Base-by-base conservation (phyloP, 1,140 invertebrate species). In the Idris sp. region DNA sequence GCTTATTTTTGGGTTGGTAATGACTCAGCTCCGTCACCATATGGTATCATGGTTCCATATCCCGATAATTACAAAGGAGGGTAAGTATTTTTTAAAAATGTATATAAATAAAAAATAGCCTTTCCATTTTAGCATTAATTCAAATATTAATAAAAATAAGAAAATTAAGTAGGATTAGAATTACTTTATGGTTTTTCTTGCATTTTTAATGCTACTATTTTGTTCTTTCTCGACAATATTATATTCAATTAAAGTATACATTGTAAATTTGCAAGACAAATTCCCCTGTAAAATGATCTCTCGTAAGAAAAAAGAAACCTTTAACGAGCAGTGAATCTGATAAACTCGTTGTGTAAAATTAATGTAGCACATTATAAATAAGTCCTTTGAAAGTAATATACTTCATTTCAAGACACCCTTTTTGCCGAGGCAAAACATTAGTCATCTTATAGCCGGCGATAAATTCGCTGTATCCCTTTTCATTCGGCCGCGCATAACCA, bases 1-100 rank as follows among this genome's bases (percentile, higher is more conserved):
- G 93, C 94, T 2, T 96, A 91, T 86, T 97, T 97, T 87, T 96
- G 94, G 95, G 92, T 94, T 13, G 95, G 95, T 1, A 94, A 93
- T 78, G 91, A 91, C 1, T 85, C 90, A 0, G 87, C 91, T 40
- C 95, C 95, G 1, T 92, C 91, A 62, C 94, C 94, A 2, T 91
- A 93, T 8, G 95, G 95, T 41, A 92, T 91, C 36, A 91, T 95
- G 10, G 92, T 97, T 79, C 94, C 95, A 0, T 96, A 95, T 84
- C 95, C 95, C 19, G 93, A 95, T 77, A 92, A 94, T 76, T 93
- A 93, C 80, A 86, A 86, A 16, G 92, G 91, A 76, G 91, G 90
- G 93, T 93, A 86, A 89, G 89, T 89, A 49, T 41, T 25, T n/a
- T 19, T 31, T 33, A 35, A 35, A 35, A 4, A 13, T 10, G 31